phyloP scores from a whole-genome alignment of 92 coral and sea anemone genomes.

The Epizoanthus ramosus region DNA sequence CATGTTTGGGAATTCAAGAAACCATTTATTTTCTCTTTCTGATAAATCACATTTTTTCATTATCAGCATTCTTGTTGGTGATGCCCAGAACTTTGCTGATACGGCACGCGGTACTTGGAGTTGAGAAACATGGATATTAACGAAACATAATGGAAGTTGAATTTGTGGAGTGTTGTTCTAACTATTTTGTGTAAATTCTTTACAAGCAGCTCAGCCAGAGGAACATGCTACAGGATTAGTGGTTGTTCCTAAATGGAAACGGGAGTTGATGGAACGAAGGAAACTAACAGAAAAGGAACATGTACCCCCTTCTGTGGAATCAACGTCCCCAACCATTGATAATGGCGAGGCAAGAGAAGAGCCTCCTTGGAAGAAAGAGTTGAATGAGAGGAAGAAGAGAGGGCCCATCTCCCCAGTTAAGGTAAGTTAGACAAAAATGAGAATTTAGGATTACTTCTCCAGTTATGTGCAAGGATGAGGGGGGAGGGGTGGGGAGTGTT shows the following conservation, averaged over 20 bases:
- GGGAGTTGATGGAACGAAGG: conserved; percentile 50
- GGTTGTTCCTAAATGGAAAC: conserved; percentile 57
- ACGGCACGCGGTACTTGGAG: too few relatives aligned
- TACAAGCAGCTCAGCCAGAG: conserved; percentile 6
- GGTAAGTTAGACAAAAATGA: not conserved
- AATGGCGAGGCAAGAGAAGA: conserved; percentile 51
- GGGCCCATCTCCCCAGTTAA: not conserved
- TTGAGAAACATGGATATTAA: too few relatives aligned
- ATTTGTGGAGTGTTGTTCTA: too few relatives aligned
- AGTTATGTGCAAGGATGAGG: not conserved
- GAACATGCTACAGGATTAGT: conserved; percentile 1
- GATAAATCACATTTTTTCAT: too few relatives aligned
- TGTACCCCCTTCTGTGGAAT: not conserved
- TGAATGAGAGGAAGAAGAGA: conserved; percentile 61
- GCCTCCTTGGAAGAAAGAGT: conserved; percentile 76
- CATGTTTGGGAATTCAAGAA: too few relatives aligned
- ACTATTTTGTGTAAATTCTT: not conserved
- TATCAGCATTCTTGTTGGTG: too few relatives aligned
- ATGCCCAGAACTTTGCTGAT: too few relatives aligned
- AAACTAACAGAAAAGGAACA: conserved; percentile 15
- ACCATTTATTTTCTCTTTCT: too few relatives aligned
- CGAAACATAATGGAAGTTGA: too few relatives aligned
- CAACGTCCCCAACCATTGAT: not conserved
- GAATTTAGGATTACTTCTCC: not conserved
- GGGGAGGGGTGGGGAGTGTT: not conserved